Conservation (phyloP, 2,113 vertebrate species). For the Paramisgurnus dabryanus region DNA sequence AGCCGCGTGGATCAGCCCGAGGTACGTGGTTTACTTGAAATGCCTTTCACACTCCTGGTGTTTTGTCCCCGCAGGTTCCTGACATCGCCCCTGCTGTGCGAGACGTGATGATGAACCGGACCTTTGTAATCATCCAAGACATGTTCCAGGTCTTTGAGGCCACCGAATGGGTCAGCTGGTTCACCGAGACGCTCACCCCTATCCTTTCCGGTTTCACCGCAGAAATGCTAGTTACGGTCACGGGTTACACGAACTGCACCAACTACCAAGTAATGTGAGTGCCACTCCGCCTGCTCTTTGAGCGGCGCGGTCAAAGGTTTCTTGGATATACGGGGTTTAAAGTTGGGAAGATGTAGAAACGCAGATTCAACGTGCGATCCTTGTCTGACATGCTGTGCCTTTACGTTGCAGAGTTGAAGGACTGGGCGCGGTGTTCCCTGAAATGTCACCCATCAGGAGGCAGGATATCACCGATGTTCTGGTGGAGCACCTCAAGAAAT, state of each 20-base stretch:
- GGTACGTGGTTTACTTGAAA: neutral
- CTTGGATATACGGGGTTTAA: too few relatives aligned
- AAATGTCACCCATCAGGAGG: too few relatives aligned
- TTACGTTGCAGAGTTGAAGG: constrained; percentile 7
- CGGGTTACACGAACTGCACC: constrained; percentile 12
- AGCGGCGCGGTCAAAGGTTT: too few relatives aligned
- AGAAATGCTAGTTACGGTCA: constrained; percentile 35
- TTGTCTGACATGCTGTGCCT: neutral
- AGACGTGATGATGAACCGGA: constrained; percentile 60
- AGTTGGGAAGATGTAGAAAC: too few relatives aligned
- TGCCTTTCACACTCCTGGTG: neutral
- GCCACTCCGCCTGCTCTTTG: too few relatives aligned
- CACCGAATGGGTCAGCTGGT: constrained; percentile 22
- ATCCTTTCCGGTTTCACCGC: constrained; percentile 46
- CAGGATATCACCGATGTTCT: neutral
- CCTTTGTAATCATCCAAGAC: constrained; percentile 49
- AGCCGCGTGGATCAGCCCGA: too few relatives aligned
- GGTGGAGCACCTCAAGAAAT: neutral
- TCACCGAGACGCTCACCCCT: constrained; percentile 42
- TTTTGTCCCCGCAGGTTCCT: constrained; percentile 12
- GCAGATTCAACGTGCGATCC: neutral
- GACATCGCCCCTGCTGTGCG: constrained; percentile 28
- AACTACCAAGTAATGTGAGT: constrained; percentile 40
- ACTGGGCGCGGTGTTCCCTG: neutral
- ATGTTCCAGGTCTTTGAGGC: constrained; percentile 12